Evolutionary conservation across 2,113 vertebrate species (phyloP).

Genomic region (Thermophis baileyi): DNA sequence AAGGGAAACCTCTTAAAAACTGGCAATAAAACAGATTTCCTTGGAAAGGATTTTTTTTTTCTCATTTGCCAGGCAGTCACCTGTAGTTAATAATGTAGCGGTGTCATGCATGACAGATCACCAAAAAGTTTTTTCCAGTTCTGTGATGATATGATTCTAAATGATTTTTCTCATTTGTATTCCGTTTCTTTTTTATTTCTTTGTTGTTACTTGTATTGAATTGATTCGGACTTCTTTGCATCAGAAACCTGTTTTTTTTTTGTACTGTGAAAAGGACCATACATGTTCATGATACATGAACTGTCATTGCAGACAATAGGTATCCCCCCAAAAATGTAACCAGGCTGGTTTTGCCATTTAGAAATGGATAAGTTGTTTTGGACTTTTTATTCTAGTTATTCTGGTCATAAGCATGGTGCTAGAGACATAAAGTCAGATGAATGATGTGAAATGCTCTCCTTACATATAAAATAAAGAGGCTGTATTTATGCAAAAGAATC

Average conservation of each 20-base stretch:
- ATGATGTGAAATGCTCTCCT: neutral
- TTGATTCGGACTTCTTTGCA: neutral
- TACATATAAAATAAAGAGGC: neutral
- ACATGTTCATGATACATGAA: neutral
- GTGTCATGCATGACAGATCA: neutral
- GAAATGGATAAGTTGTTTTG: neutral
- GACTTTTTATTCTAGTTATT: neutral
- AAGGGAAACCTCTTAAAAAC: neutral
- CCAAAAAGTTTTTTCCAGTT: neutral
- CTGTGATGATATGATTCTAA: neutral
- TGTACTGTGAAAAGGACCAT: neutral
- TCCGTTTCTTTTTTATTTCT: neutral
- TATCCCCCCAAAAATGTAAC: neutral
- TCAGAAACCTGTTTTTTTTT: neutral
- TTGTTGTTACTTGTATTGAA: neutral
- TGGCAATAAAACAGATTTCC: neutral
- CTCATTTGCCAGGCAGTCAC: neutral
- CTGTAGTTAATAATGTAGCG: neutral
- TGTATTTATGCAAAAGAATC: neutral
- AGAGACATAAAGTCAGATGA: neutral
- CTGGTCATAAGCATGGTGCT: neutral
- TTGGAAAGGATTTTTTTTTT: neutral
- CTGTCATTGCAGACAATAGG: neutral
- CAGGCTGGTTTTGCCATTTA: neutral
- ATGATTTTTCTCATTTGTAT: neutral